Evolutionary conservation across 1,140 invertebrate genomes (phyloP), one percentile per base, ranked within the genome.

Genomic region (Solenopsis invicta): DNA sequence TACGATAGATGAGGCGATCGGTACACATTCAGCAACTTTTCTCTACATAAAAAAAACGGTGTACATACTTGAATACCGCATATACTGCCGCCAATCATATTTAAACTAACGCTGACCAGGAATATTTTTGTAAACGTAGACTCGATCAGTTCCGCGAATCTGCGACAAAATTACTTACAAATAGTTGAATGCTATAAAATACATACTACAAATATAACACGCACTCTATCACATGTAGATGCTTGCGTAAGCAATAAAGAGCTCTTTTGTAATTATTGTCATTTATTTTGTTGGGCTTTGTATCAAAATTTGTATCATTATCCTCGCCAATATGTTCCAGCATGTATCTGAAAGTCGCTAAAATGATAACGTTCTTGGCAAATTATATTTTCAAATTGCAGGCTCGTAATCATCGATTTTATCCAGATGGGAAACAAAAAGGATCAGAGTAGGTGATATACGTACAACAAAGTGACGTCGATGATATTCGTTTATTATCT

Each of bases 21-120:
- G 29, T 29, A 29, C 29, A 29, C 29, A 1, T 29, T 29, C 29
- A 29, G 29, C 29, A 41, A 41, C 41, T 41, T 41, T 41, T 21
- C 41, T 41, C n/a, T 29, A 62, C 9, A 16, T 67, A 50, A 52
- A 52, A 8, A 69, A 80, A 54, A 45, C 16, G 0, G 16, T 16
- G 21, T 24, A 4, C 1, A 3, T 48, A 82, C 80, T 18, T 82
- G 80, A 59, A 82, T 82, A 34, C 80, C 80, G 24, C 66, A 72
- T 82, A 82, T 74, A 59, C 80, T 82, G 24, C 80, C 80, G 16
- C 67, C 80, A n/a, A 82, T 21, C 80, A 82, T 82, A 74, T 82
- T 82, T 74, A 82, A 29, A 48, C 67, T 82, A 16, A 74, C 12
- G 10, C 67, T 74, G 18, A 82, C 41, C 5, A 82, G 54, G 9